A percentile compares a stretch with the other conserved stretches of the same genome.
Evolutionary conservation across 2,888 invertebrate genomes (phyloP).

Genomic region (Chrysopilus asiliformis): DNA sequence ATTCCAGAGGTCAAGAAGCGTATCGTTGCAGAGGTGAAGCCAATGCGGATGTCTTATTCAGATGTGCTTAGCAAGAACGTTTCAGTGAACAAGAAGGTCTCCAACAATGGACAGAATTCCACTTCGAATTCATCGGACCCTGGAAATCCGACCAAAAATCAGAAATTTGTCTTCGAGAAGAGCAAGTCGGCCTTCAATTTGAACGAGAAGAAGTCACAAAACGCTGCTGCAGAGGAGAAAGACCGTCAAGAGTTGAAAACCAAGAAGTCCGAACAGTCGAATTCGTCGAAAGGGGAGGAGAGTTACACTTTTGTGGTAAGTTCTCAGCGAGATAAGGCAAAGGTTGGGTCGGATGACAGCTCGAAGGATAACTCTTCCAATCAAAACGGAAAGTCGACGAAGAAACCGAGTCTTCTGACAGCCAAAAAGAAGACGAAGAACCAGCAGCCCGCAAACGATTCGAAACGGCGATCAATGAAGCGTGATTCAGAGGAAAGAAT

Average conservation of each 20-base stretch:
- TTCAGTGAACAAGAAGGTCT: slow-evolving; percentile 37
- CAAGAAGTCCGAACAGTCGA: slow-evolving; percentile 5
- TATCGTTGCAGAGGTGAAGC: slow-evolving; percentile 73
- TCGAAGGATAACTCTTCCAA: slow-evolving; percentile 1
- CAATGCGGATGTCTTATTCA: slow-evolving; percentile 76
- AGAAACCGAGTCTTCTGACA: slow-evolving; percentile 36
- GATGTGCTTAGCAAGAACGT: slow-evolving; percentile 63
- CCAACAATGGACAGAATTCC: slow-evolving; percentile 38
- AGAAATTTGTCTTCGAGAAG: slow-evolving; percentile 4
- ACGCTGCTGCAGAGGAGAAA: slow-evolving; percentile 1
- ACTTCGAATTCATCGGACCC: slow-evolving; percentile 28
- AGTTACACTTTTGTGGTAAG: too few species aligned
- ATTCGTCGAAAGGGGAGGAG: slow-evolving; percentile 3
- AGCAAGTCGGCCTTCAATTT: background rate
- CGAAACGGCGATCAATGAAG: slow-evolving; percentile 19
- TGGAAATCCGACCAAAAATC: slow-evolving; percentile 24
- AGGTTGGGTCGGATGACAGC: slow-evolving; percentile 6
- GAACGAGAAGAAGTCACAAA: slow-evolving; percentile 4
- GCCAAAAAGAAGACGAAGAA: slow-evolving; percentile 29
- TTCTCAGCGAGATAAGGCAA: slow-evolving; percentile 5
- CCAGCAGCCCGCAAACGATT: slow-evolving; percentile 8
- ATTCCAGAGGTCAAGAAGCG: slow-evolving; percentile 36
- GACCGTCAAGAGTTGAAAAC: slow-evolving; percentile 2
- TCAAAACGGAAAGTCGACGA: slow-evolving; percentile 21
- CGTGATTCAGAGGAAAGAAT: slow-evolving; percentile 6